Evolutionary conservation across 2,888 invertebrate species (phyloP).

Genomic region (Drosophila sordidapex): DNA sequence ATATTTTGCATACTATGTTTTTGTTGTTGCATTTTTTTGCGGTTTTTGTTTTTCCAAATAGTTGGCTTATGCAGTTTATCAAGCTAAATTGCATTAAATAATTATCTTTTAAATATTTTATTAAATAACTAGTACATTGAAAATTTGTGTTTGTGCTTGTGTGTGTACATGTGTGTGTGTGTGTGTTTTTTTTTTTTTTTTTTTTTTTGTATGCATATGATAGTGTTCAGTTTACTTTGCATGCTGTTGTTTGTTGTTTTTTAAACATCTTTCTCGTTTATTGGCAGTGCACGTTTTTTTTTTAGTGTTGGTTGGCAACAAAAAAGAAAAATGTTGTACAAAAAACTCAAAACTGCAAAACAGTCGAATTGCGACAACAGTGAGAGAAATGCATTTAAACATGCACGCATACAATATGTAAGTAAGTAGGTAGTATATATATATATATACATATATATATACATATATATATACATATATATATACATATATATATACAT

Average conservation of each 20-base stretch:
- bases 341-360: constrained; percentile 43
- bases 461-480: neutral
- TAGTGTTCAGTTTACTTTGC: constrained; percentile 28
- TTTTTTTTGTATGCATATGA: constrained; percentile 3
- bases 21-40: constrained; percentile 17
- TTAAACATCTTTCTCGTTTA: constrained; percentile 47
- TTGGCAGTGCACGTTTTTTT: constrained; percentile 72
- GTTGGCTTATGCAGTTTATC: constrained; percentile 33
- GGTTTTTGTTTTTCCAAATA: constrained; percentile 30
- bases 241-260: constrained; percentile 10
- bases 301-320: constrained; percentile 14
- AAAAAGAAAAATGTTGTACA: constrained; percentile 18
- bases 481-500: neutral
- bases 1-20: neutral
- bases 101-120: constrained; percentile 50
- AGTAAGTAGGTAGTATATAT: neutral
- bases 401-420: neutral
- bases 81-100: constrained; percentile 64
- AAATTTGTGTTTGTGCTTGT: constrained; percentile 31
- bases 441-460: neutral
- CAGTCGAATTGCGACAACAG: constrained; percentile 1
- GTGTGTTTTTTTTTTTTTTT: constrained; percentile 12
- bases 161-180: constrained; percentile 14
- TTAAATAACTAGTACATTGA: constrained; percentile 65
- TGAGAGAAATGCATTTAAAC: constrained; percentile 1